Conservation (phyloP, 2,888 invertebrate species). For the Rugalucina vietnamica region DNA sequence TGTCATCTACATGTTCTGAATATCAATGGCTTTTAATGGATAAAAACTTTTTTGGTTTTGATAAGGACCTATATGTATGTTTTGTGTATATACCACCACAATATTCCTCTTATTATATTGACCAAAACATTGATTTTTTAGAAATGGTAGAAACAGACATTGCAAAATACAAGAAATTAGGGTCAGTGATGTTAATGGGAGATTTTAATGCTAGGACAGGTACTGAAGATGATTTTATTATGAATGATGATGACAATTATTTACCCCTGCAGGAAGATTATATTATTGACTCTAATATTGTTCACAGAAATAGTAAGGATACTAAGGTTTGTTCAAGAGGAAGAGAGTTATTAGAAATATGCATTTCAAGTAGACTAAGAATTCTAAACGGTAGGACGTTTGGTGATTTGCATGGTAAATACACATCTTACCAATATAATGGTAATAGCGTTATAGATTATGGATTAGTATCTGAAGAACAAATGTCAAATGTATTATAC, state of each 20-base stretch:
- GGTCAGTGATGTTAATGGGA: not conserved
- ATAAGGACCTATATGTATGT: not conserved
- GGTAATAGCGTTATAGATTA: not conserved
- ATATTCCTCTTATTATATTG: not conserved
- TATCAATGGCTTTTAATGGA: conserved; percentile 8
- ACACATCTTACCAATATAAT: not conserved
- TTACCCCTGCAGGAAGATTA: not conserved
- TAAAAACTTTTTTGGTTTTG: not conserved
- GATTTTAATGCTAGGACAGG: not conserved
- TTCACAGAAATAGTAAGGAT: not conserved
- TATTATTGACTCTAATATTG: not conserved
- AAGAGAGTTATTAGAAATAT: not conserved
- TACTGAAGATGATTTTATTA: not conserved
- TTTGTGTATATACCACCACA: conserved; percentile 1
- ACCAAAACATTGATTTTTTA: not conserved
- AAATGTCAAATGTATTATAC: not conserved
- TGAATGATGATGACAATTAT: not conserved
- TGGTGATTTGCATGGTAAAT: not conserved
- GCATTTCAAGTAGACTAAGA: not conserved
- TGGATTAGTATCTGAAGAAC: not conserved
- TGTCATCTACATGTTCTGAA: not conserved
- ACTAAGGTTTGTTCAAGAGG: not conserved
- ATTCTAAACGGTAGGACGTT: not conserved
- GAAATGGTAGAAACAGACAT: not conserved
- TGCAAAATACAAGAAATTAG: not conserved